phyloP scores from a whole-genome alignment of 2,113 vertebrate species.

The Vicugna pacos region DNA sequence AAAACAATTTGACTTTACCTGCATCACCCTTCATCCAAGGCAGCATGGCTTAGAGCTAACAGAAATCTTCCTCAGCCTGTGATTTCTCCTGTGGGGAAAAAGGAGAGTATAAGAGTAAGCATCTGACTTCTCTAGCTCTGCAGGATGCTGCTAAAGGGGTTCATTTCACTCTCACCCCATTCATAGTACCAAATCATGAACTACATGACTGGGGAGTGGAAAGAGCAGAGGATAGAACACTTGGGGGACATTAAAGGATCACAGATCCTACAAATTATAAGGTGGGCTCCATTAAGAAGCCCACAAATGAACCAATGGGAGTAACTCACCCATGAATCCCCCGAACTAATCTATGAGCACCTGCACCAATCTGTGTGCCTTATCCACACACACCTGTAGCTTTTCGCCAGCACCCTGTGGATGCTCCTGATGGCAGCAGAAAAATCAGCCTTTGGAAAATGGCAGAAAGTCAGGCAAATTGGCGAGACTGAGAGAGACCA shows the following conservation, averaged over 20 bases:
- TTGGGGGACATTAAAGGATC: neutral
- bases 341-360: neutral
- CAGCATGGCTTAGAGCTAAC: neutral
- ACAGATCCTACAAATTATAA: neutral
- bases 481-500: neutral
- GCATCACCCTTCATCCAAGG: neutral
- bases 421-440: neutral
- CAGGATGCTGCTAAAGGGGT: neutral
- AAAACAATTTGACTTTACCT: neutral
- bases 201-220: neutral
- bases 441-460: neutral
- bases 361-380: neutral
- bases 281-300: neutral
- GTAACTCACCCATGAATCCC: neutral
- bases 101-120: neutral
- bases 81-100: neutral
- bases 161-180: neutral
- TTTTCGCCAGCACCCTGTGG: neutral
- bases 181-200: neutral
- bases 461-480: neutral
- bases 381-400: neutral
- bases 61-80: neutral
- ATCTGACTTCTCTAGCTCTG: neutral
- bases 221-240: neutral
- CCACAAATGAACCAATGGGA: neutral